Evolutionary conservation across 2,797 vertebrate genomes (phyloP), one percentile per base, ranked within the genome.

Genomic region (Neosalanx taihuensis): DNA sequence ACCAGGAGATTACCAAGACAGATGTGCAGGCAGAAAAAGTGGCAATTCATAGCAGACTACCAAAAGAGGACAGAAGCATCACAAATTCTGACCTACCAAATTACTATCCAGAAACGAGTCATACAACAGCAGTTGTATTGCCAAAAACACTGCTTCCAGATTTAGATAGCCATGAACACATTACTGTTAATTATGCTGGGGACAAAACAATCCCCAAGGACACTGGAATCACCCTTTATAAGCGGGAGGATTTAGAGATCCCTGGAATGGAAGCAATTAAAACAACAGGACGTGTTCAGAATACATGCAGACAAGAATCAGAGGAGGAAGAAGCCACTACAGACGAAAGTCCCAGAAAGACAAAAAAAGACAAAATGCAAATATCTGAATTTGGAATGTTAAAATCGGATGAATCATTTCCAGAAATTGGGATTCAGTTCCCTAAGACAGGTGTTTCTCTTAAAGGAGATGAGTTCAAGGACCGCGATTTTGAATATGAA

Each of bases 1-100:
- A 89, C 29, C 90, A 90, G 64, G 91, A 93, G 84, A 90, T 93
- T 41, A 91, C 85, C 70, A 85, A 91, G 35, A 91, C 90, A 70
- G 91, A 94, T 66, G 87, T 88, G 71, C 92, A 92, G 76, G 84
- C 89, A 71, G 90, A 92, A 72, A 89, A 91, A 56, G 79, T 90
- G 5, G 91, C 88, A 84, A 91, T 91, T 6, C 76, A 72, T 59
- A 76, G 73, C 35, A 83, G 77, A 5, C 90, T 89, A 0, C 86
- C 74, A 71, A 91, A 87, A 80, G 74, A 83, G 6, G 85, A 84
- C 2, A 29, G 70, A 56, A 67, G 74, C 23, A 64, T 78, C 1
- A 70, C 17, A 6, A 80, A 66, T 35, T 79, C 70, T 64, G 86
- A 86, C 6, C 33, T 71, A 12, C 41, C 41, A 26, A 79, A 59